Evolutionary conservation across 2,113 vertebrate species (phyloP).

Genomic region (Morphnarchus princeps): DNA sequence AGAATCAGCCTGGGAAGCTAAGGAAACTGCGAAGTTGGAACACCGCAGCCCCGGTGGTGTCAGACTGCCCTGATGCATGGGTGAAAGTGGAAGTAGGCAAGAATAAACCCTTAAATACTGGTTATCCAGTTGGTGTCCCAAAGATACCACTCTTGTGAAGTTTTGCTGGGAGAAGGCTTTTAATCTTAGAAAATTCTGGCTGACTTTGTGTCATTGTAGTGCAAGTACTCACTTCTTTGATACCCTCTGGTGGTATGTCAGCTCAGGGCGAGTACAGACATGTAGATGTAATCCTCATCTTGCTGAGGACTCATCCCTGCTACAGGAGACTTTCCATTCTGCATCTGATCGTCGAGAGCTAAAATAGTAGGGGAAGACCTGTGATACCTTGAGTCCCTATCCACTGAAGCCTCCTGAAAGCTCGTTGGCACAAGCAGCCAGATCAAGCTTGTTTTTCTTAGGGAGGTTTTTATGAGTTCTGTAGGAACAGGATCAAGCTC

Average conservation of each 20-base stretch:
- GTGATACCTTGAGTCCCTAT: not conserved
- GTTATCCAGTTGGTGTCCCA: not conserved
- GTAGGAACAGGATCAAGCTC: not conserved
- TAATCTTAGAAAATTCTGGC: not conserved
- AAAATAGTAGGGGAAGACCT: not conserved
- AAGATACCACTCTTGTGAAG: not conserved
- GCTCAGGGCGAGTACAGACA: not conserved
- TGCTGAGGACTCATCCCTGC: not conserved
- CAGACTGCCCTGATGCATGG: not conserved
- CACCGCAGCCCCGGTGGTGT: not conserved
- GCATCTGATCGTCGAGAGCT: not conserved
- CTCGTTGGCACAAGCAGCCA: not conserved
- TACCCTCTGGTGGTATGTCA: not conserved
- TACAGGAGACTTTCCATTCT: not conserved
- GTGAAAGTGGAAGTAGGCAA: not conserved
- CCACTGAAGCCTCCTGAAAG: not conserved
- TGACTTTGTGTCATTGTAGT: not conserved
- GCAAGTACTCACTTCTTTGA: not conserved
- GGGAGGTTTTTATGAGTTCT: not conserved
- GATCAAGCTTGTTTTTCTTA: not conserved
- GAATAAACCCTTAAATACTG: not conserved
- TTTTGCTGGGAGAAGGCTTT: not conserved
- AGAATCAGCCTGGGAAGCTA: not conserved
- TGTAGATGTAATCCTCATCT: not conserved
- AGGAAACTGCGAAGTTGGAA: not conserved